Base-by-base conservation (phyloP, 2,113 vertebrate genomes). In the Coptodon rendalli region DNA sequence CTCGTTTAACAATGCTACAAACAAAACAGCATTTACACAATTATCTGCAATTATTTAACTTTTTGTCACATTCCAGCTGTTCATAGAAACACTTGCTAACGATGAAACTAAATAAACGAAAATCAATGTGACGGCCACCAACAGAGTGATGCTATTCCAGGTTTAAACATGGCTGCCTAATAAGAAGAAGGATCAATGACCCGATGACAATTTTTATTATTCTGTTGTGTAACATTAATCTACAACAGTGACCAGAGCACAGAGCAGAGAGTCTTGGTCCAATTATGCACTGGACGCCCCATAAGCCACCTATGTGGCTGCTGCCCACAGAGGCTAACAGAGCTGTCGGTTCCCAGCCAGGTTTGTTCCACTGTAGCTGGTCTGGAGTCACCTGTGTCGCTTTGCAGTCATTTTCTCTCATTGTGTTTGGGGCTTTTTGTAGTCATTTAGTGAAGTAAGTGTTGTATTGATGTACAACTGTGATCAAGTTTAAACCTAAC, bases 51-150 rank as follows among this genome's bases (percentile, higher is more conserved):
- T 71, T 27, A 73, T 45, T 45, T 45, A 9, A 17, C 38, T 1
- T 73, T 43, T 43, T 71, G 38, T 10, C 66, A 43, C 68, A 45
- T 73, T 73, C 8, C 22, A 73, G 38, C 68, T 10, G 38, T 73
- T 43, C 4, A 0, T 7, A 17, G 5, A 45, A 73, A 73, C 17
- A 27, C 6, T 27, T 73, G 38, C 68, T 17, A 0, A 45, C 9
- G 43, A 27, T 73, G 22, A 73, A 73, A 68, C 4, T 0, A 71
- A 43, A 71, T 40, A 73, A 73, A 73, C 16, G 0, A 45, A 17
- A 45, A 73, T 48, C 22, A 73, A 45, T 11, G 68, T 48, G 40
- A 48, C 4, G 9, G 22, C 0, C 14, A 17, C 68, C 24, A 40
- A 16, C 66, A 14, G 63, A 38, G 22, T 43, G n/a, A 71, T 16